Evolutionary conservation across 2,888 invertebrate genomes (phyloP).

Genomic region (Cinara cedri): DNA sequence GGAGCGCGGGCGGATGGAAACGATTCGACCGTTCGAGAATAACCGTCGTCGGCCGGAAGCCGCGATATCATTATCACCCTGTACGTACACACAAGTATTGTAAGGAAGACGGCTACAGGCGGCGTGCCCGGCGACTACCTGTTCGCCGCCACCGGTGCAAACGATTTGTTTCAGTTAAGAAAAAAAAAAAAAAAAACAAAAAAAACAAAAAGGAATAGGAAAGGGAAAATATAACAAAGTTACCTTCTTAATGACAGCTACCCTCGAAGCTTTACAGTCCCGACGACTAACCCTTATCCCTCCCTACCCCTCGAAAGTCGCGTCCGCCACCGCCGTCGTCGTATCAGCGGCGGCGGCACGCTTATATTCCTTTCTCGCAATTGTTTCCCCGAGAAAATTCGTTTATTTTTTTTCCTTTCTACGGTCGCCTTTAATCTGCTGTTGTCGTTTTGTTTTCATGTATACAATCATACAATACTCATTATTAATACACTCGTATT

Average conservation of each 20-base stretch:
- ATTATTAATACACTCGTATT: no score
- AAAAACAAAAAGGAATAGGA: slow-evolving; percentile 40
- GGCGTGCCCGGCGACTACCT: slow-evolving; percentile 39
- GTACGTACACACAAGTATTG: no score
- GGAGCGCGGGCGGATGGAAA: neutral
- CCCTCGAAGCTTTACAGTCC: slow-evolving; percentile 55
- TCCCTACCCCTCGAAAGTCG: slow-evolving; percentile 43
- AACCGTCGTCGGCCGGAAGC: slow-evolving; percentile 13
- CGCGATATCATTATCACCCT: no score
- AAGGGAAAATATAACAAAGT: slow-evolving; percentile 56
- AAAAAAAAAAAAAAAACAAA: slow-evolving; percentile 31
- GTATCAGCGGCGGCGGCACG: slow-evolving; percentile 40
- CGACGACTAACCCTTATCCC: slow-evolving; percentile 56
- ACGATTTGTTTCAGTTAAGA: slow-evolving; percentile 50
- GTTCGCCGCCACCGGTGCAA: slow-evolving; percentile 40
- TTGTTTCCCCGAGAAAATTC: slow-evolving; percentile 31
- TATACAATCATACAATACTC: no score
- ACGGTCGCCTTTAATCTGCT: slow-evolving; percentile 24
- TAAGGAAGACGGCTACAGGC: slow-evolving; percentile 10
- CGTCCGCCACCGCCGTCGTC: slow-evolving; percentile 6
- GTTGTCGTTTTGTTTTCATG: slow-evolving; percentile 22
- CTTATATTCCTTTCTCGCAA: slow-evolving; percentile 39
- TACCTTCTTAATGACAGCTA: slow-evolving; percentile 57
- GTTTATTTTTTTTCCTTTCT: slow-evolving; percentile 2
- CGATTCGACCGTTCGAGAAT: slow-evolving; percentile 45